Base-by-base conservation (phyloP, 2,797 vertebrate species). In the Monodelphis domestica region DNA sequence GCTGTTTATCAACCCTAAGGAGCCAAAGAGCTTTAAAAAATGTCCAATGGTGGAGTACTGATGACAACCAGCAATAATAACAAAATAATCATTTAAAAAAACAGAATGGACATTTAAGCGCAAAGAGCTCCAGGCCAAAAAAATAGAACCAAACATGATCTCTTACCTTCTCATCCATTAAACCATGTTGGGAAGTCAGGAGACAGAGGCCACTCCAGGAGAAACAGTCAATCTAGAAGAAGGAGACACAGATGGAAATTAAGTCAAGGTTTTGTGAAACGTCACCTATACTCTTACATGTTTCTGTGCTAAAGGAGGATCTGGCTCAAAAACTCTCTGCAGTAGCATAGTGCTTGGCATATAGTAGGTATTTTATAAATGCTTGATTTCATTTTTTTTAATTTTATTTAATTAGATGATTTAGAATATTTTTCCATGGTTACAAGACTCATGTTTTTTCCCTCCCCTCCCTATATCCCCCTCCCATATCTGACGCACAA, bases 141-240 rank as follows among this genome's bases (percentile, higher is more conserved):
- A 1, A 91, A 90, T 21, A 29, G 33, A 95, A 89, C 90, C 59
- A 94, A 95, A 88, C 14, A 11, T 87, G 53, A 70, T 52, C 45
- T 95, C 97, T 97, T 95, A 97, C 97, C 96, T 97, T 96, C 92
- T 94, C 63, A 89, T 78, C 95, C 95, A 93, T 96, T 90, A 94
- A 96, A 94, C 93, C 97, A 93, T 53, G n/a, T 53, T 96, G 90
- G 53, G 92, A 91, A 91, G 94, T 95, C 92, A 91, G 10, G 12
- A 88, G 70, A 92, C 95, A 63, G 91, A 33, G 1, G 94, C 93
- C n/a, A 50, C 53, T 0, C 5, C 90, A 90, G 94, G 57, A 90
- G 90, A 95, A 95, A 93, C 78, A 5, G 12, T 94, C 78, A 95
- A 96, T 94, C 97, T 97, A 89, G 54, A 95, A 94, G 59, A 91